Percentiles rank a stretch among this genome's conserved stretches.
Evolutionary conservation across 2,797 vertebrate species (phyloP).

Genomic region (Eulemur mongoz): DNA sequence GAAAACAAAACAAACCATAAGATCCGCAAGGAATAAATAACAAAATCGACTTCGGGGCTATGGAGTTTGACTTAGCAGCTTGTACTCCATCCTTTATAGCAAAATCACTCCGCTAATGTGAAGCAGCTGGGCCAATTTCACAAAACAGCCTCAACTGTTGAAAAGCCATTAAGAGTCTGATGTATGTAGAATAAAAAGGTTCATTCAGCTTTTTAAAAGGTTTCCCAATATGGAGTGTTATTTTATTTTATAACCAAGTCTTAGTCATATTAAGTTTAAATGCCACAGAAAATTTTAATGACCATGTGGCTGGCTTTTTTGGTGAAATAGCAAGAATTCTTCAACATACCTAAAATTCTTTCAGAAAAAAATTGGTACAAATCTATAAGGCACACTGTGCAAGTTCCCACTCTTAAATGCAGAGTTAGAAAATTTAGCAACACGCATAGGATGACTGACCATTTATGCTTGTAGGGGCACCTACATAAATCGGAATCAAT

Average conservation of each 20-base stretch:
- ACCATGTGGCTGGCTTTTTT: constrained; percentile 77
- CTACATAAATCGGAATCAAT: constrained; percentile 78
- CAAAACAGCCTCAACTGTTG: constrained; percentile 87
- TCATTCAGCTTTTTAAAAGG: constrained; percentile 86
- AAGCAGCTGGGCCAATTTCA: constrained; percentile 87
- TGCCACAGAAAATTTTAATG: constrained; percentile 84
- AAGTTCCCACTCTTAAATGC: constrained; percentile 59
- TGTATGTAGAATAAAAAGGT: constrained; percentile 88
- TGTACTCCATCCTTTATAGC: constrained; percentile 81
- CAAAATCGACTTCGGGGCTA: constrained; percentile 72
- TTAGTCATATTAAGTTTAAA: constrained; percentile 84
- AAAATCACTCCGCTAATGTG: constrained; percentile 83
- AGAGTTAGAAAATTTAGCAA: not conserved
- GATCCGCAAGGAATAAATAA: constrained; percentile 74
- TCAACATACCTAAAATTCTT: constrained; percentile 80
- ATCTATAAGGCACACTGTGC: constrained; percentile 46
- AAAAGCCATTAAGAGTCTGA: constrained; percentile 88
- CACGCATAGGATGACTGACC: constrained; percentile 71
- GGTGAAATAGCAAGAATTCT: constrained; percentile 81
- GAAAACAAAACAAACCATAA: constrained; percentile 74
- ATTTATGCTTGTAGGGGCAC: constrained; percentile 48
- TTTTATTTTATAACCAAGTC: constrained; percentile 86
- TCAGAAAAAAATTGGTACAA: constrained; percentile 65
- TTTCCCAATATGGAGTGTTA: constrained; percentile 83
- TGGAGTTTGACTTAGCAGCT: constrained; percentile 81